A percentile compares a stretch with the other conserved stretches of the same genome.
phyloP scores from a whole-genome alignment of 1,140 invertebrate genomes.

The Bombus sibiricus region DNA sequence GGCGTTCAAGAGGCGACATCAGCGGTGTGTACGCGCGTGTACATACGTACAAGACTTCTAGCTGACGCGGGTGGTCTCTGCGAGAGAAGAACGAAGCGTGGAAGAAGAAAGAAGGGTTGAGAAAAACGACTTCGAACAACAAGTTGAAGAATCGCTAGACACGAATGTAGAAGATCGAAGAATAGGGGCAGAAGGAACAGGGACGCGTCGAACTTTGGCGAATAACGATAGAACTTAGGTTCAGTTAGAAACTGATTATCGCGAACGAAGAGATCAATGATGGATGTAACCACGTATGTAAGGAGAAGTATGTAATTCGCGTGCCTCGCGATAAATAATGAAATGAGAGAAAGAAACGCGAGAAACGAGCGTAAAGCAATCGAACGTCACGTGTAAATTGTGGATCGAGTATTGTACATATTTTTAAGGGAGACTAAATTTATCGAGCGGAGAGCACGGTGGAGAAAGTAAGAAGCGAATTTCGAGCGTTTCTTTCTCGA shows the following conservation, averaged over 20 bases:
- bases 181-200: not conserved
- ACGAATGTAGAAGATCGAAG: not conserved
- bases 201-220: not conserved
- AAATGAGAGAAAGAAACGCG: slow-evolving; percentile 1
- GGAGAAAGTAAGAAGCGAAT: not conserved
- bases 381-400: slow-evolving; percentile 57
- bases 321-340: not conserved
- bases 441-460: slow-evolving; percentile 22
- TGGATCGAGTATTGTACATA: slow-evolving; percentile 62
- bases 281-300: not conserved
- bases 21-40: not conserved
- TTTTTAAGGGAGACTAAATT: slow-evolving; percentile 63
- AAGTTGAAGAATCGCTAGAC: not conserved
- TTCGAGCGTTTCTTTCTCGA: slow-evolving; percentile 44
- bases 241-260: not conserved
- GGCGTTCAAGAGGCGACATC: not conserved
- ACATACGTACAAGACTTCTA: not conserved
- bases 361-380: slow-evolving; percentile 15
- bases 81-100: not conserved
- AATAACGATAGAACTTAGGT: not conserved
- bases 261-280: not conserved
- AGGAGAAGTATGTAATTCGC: not conserved
- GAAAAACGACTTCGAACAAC: slow-evolving; percentile 4
- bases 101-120: too few relatives aligned
- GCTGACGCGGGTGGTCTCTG: not conserved